These are phyloP conservation scores for Cnemophilus loriae DNA, from an alignment of 2,113 vertebrate species.

Conservation along the genomic window DNA sequence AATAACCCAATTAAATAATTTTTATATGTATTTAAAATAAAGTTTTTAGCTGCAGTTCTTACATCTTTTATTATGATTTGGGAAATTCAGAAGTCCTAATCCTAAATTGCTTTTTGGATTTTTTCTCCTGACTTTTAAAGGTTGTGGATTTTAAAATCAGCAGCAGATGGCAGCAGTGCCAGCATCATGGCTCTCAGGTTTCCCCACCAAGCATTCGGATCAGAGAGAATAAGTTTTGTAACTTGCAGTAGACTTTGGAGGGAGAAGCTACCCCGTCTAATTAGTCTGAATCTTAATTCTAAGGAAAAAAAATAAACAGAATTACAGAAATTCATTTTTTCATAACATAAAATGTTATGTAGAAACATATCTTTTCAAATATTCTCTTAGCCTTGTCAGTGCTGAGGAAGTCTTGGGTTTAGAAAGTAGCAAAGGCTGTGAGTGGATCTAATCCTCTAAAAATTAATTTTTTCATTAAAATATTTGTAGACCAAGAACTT, in stretches of 20 bases:
- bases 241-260: background rate
- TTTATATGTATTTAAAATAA: background rate
- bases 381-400: fast-evolving
- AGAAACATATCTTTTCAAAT: background rate
- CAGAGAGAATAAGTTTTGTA: background rate
- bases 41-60: background rate
- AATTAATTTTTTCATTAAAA: background rate
- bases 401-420: background rate
- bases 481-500: background rate
- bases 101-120: fast-evolving
- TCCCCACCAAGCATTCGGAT: fast-evolving
- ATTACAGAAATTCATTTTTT: background rate
- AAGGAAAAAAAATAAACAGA: background rate
- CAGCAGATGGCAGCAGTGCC: slow-evolving; percentile 35
- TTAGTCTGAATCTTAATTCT: background rate
- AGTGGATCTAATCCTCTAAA: background rate
- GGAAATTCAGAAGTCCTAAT: background rate
- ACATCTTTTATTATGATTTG: background rate
- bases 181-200: background rate
- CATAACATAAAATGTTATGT: background rate
- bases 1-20: background rate
- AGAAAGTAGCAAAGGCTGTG: background rate
- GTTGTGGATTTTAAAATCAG: background rate
- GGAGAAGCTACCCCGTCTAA: background rate
- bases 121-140: background rate